These are phyloP conservation scores for Characodon lateralis DNA, from an alignment of 2,797 vertebrate genomes.

Conservation along the genomic window DNA sequence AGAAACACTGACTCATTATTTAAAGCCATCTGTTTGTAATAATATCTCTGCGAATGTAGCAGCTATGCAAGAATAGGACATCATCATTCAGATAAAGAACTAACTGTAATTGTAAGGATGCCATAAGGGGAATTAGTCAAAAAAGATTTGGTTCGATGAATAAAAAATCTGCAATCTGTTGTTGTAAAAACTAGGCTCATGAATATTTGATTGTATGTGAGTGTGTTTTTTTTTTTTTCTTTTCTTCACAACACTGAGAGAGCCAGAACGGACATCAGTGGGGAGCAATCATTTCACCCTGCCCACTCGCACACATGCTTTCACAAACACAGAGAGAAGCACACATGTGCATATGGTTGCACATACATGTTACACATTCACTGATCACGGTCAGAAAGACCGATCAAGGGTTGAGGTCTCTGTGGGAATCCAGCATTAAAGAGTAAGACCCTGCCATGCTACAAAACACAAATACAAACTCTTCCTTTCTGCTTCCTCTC, in stretches of 20 bases:
- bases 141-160: slow-evolving; percentile 45
- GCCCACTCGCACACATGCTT: slow-evolving; percentile 29
- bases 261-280: slow-evolving; percentile 68
- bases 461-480: slow-evolving; percentile 9
- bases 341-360: slow-evolving; percentile 30
- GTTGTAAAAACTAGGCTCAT: slow-evolving; percentile 44
- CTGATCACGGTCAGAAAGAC: slow-evolving; percentile 17
- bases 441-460: slow-evolving; percentile 26
- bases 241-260: slow-evolving; percentile 25
- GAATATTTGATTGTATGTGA: neutral
- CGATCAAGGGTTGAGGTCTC: slow-evolving; percentile 45
- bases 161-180: slow-evolving; percentile 57
- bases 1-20: slow-evolving; percentile 31
- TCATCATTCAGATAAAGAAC: slow-evolving; percentile 54
- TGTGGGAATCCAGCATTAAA: slow-evolving; percentile 27
- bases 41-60: slow-evolving; percentile 38
- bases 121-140: slow-evolving; percentile 58
- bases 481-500: slow-evolving; percentile 7
- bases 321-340: slow-evolving; percentile 22
- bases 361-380: slow-evolving; percentile 31
- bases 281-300: slow-evolving; percentile 52
- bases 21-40: slow-evolving; percentile 27
- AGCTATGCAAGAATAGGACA: slow-evolving; percentile 29
- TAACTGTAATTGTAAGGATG: slow-evolving; percentile 39
- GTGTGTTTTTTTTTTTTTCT: slow-evolving; percentile 10